Evolutionary conservation across 2,113 vertebrate genomes (phyloP).

Genomic region (Callospermophilus lateralis): DNA sequence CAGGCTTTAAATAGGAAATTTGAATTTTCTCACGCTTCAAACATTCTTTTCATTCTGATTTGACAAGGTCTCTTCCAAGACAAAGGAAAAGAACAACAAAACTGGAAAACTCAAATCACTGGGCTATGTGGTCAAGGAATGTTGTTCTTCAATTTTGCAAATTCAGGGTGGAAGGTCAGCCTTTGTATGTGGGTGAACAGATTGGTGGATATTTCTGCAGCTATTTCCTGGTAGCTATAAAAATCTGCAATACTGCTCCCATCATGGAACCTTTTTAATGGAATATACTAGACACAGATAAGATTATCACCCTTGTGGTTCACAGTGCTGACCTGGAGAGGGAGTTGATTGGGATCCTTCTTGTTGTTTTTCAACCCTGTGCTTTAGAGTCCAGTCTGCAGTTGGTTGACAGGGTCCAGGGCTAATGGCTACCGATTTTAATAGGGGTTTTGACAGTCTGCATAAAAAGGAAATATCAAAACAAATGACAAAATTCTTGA

Average conservation of each 20-base stretch:
- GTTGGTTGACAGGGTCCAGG: neutral
- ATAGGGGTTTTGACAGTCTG: neutral
- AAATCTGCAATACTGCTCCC: neutral
- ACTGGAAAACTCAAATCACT: neutral
- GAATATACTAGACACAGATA: neutral
- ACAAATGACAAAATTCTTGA: neutral
- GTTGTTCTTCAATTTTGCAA: conserved; percentile 15
- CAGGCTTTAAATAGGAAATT: conserved; percentile 65
- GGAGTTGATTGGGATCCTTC: neutral
- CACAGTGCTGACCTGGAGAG: neutral
- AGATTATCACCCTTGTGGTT: neutral
- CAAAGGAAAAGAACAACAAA: conserved; percentile 54
- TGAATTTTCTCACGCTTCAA: conserved; percentile 52
- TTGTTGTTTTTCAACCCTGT: neutral
- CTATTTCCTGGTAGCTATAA: neutral
- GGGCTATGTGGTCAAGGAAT: neutral
- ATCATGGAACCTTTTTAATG: neutral
- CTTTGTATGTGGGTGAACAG: neutral
- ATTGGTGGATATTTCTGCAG: neutral
- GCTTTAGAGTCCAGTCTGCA: neutral
- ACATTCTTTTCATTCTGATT: conserved; percentile 70
- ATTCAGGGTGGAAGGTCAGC: neutral
- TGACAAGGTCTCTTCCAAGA: conserved; percentile 47
- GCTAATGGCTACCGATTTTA: neutral
- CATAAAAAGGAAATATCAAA: conserved; percentile 29